Evolutionary conservation across 1,140 invertebrate genomes (phyloP).

Genomic region (Drosophila fuyamai): DNA sequence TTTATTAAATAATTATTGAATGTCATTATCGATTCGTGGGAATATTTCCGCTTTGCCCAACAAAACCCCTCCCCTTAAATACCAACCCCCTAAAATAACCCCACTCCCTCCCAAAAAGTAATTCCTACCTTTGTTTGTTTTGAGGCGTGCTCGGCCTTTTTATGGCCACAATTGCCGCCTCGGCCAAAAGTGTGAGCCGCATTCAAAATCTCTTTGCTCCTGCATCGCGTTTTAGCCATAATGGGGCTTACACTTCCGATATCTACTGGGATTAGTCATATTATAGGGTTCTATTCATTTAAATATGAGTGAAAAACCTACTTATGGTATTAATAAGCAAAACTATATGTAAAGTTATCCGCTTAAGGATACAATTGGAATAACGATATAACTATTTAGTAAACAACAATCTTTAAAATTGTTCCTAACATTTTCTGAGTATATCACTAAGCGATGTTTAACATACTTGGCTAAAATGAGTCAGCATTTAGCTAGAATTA

Average conservation of each 20-base stretch:
- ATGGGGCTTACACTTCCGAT: conserved; percentile 41
- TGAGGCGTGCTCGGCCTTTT: conserved; percentile 51
- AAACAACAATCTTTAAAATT: too few species aligned
- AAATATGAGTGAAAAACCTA: conserved; percentile 3
- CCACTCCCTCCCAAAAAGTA: conserved; percentile 4
- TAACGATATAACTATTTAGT: too few species aligned
- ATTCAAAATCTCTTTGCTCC: conserved; percentile 38
- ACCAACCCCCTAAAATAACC: conserved; percentile 5
- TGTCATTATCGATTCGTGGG: conserved; percentile 79
- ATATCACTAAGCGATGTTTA: conserved; percentile 5
- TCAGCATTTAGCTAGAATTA: conserved; percentile 45
- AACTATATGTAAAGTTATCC: not conserved
- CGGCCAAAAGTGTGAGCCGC: conserved; percentile 37
- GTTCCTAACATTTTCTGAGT: not conserved
- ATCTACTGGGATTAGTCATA: conserved; percentile 37
- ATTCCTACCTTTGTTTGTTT: conserved; percentile 42
- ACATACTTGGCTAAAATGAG: conserved; percentile 19
- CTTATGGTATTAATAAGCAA: conserved; percentile 16
- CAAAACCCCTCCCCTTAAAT: not conserved
- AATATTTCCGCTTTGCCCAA: conserved; percentile 49
- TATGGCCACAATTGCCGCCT: conserved; percentile 39
- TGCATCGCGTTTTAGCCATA: conserved; percentile 29
- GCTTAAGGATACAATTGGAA: too few species aligned
- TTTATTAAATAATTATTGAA: conserved; percentile 66
- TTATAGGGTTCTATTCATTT: conserved; percentile 1